Evolutionary conservation across 2,888 invertebrate genomes (phyloP), one percentile per base, ranked within the genome.

Genomic region (Odontothrips loti): DNA sequence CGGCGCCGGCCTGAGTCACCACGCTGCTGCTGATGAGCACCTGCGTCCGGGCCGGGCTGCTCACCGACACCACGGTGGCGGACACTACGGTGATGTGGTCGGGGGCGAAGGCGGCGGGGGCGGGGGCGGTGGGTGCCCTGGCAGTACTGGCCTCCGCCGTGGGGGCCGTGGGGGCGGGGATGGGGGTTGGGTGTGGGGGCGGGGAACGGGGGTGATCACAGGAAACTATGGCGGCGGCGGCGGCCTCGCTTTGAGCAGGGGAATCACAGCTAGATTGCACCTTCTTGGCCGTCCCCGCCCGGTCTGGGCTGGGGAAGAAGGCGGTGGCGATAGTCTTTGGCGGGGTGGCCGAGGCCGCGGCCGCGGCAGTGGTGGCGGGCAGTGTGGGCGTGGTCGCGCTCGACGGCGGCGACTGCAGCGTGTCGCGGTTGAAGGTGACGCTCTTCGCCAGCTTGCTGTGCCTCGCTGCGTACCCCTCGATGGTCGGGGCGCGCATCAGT

Each of bases 391-490:
- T 80, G 34, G 82, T 80, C 9, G 83, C 81, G n/a, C 81, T 80
- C 84, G 87, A 85, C 83, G 95, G 94, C 83, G 95, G 95, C 85
- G 95, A 95, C 84, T 93, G 93, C 86, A 95, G 89, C 81, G 95
- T 95, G 87, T 95, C 94, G 83, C 93, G 89, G 88, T 96, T 94
- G 89, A 95, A 96, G 83, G 95, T 95, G 83, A 96, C 95, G 88
- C 95, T 95, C 90, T 96, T 96, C 80, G 94, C 91, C 87, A 96
- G 92, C 87, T 96, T 96, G 83, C 94, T 94, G 88, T 95, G 95
- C 86, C 96, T 90, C 80, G 95, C 95, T 82, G 95, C 95, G 88
- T 95, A 96, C 82, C 96, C 96, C 90, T 95, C 95, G 85, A 96
- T 89, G 82, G 95, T 96, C 83, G 94, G 96, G 47, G 95, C 95